Percentiles rank a stretch among this genome's conserved stretches.
Conservation (phyloP, 1,140 invertebrate genomes). For the Meloidogyne exigua region DNA sequence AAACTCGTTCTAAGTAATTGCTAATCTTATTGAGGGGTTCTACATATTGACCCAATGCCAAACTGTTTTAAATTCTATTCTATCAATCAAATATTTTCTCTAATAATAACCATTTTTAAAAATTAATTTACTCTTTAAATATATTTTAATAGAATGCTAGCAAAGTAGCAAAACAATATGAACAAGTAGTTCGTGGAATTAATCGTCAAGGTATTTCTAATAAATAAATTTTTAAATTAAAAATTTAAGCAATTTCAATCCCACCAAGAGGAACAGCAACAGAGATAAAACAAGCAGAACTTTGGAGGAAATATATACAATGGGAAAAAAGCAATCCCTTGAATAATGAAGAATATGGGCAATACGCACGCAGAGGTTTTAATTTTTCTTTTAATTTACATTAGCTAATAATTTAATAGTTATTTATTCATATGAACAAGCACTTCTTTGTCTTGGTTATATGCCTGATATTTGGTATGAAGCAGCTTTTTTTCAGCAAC, state of each 20-base stretch:
- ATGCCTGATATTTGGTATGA: constrained; percentile 99
- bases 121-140: constrained; percentile 1
- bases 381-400: background rate
- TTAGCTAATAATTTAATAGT: constrained; percentile 68
- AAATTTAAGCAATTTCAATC: constrained; percentile 76
- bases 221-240: background rate
- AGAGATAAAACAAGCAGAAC: constrained; percentile 78
- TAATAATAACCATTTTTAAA: background rate
- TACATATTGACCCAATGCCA: too few species aligned
- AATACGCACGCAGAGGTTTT: constrained; percentile 78
- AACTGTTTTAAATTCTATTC: too few species aligned
- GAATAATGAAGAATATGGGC: constrained; percentile 85
- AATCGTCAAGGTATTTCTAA: constrained; percentile 71
- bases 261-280: constrained; percentile 81
- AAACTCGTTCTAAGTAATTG: too few species aligned
- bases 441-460: constrained; percentile 88
- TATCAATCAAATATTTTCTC: background rate
- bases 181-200: constrained; percentile 86
- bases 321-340: constrained; percentile 97
- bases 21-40: too few species aligned
- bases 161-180: constrained; percentile 75
- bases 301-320: constrained; percentile 98
- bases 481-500: constrained; percentile 89
- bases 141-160: constrained; percentile 71
- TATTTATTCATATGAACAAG: constrained; percentile 98